phyloP scores from a whole-genome alignment of 1,140 invertebrate genomes.

The Calephelis virginiensis region DNA sequence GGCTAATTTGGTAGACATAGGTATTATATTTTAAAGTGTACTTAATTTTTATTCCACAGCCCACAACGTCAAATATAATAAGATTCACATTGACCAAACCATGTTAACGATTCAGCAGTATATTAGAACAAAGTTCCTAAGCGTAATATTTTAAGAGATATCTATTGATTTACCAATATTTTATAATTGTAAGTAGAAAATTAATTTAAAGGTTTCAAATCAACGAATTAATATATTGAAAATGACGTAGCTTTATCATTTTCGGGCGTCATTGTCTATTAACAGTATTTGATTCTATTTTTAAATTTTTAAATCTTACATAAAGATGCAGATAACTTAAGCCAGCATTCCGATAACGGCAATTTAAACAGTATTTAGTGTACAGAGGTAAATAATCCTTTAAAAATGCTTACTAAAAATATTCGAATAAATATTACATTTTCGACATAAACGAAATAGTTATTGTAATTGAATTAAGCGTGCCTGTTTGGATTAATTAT shows the following conservation, averaged over 20 bases:
- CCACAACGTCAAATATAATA: not conserved
- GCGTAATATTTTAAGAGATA: slow-evolving; percentile 63
- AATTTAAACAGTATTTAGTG: slow-evolving; percentile 13
- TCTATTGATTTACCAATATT: slow-evolving; percentile 62
- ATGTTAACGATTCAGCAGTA: slow-evolving; percentile 41
- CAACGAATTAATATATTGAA: slow-evolving; percentile 69
- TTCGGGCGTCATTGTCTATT: not conserved
- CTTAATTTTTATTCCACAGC: slow-evolving; percentile 6
- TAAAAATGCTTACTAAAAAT: slow-evolving; percentile 11
- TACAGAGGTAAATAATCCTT: slow-evolving; percentile 2
- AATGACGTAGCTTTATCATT: slow-evolving; percentile 33
- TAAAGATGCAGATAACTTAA: not conserved
- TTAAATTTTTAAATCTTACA: not conserved
- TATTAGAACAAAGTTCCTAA: slow-evolving; percentile 73
- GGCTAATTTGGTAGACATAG: slow-evolving; percentile 8
- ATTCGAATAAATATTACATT: slow-evolving; percentile 9
- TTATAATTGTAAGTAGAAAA: slow-evolving; percentile 68
- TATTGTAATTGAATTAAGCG: slow-evolving; percentile 40
- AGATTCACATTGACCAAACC: slow-evolving; percentile 8
- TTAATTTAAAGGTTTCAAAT: slow-evolving; percentile 71
- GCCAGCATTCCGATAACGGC: slow-evolving; percentile 6
- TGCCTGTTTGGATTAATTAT: slow-evolving; percentile 54
- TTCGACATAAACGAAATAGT: slow-evolving; percentile 15
- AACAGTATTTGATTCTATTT: slow-evolving; percentile 24
- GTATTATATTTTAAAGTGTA: slow-evolving; percentile 16